Evolutionary conservation across 1,140 invertebrate genomes (phyloP), one percentile per base, ranked within the genome.

Genomic region (Pogonus chalceus): DNA sequence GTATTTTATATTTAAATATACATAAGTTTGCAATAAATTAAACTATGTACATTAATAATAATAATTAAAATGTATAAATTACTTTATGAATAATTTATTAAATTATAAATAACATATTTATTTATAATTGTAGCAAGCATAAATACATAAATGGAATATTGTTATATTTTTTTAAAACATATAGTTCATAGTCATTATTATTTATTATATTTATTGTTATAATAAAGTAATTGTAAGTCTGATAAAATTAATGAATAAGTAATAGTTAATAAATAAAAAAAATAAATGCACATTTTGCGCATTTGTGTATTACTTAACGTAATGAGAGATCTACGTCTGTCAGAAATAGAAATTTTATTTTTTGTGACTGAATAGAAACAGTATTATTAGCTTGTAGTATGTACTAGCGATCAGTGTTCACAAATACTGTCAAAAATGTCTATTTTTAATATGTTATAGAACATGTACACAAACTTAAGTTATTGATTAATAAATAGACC

Each of bases 331-430:
- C 37, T 43, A 43, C 37, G 37, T 43, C 37, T 43, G 37, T 43
- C 37, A 43, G 18, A 18, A 43, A 12, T 43, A 43, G 37, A 43
- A 43, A 43, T 43, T 43, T 43, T 43, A 43, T 43, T 43, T 43
- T 43, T 43, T 43, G 37, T 43, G 37, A 43, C 37, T 43, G 37
- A 43, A 43, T 43, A 43, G 37, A 43, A 43, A 43, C 37, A 43
- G 37, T 43, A 43, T 43, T 43, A 43, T 12, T 43, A 43, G 37
- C 37, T 43, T 43, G 37, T 43, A 43, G 37, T 43, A 4, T 18
- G 9, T 12, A 43, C 7, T 43, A 43, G 37, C 18, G 37, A 12
- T 43, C 37, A 43, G 37, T 43, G 37, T 43, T 43, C 37, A 43
- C 37, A 43, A 4, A 43, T 16, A 43, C 37, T 10, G 37, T 43